Evolutionary conservation across 1,140 invertebrate genomes (phyloP).

Genomic region (Capitella teleta): DNA sequence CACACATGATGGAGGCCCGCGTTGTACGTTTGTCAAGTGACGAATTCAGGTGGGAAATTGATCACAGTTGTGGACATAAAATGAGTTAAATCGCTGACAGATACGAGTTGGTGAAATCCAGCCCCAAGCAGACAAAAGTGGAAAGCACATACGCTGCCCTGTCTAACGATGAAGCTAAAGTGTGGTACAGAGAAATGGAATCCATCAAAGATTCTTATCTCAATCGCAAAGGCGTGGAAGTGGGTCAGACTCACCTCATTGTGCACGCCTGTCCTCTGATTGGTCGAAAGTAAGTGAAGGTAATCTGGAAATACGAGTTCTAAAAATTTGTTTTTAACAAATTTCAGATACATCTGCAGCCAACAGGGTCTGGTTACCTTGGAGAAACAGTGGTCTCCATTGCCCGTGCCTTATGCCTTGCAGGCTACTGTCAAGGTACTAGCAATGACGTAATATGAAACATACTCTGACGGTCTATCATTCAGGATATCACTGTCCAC

Average conservation of each 20-base stretch:
- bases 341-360: conserved; percentile 26
- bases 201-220: conserved; percentile 32
- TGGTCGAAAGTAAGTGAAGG: conserved; percentile 47
- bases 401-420: conserved; percentile 51
- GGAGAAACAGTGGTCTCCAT: conserved; percentile 56
- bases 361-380: conserved; percentile 50
- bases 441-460: background rate
- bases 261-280: conserved; percentile 61
- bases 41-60: conserved; percentile 31
- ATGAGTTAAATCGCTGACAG: background rate
- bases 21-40: conserved; percentile 51
- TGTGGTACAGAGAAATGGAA: conserved; percentile 30
- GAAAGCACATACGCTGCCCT: conserved; percentile 23
- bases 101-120: background rate
- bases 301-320: background rate
- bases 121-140: conserved; percentile 8
- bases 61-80: background rate
- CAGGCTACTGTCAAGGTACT: conserved; percentile 52
- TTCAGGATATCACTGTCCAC: conserved; percentile 48
- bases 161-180: conserved; percentile 36
- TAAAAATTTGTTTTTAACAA: background rate
- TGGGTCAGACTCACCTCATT: conserved; percentile 58
- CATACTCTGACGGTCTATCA: conserved; percentile 2
- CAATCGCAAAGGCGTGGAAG: conserved; percentile 52
- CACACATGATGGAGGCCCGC: conserved; percentile 66